Evolutionary conservation across 2,113 vertebrate species (phyloP), one percentile per base, ranked within the genome.

Genomic region (Formicarius rufipectus): DNA sequence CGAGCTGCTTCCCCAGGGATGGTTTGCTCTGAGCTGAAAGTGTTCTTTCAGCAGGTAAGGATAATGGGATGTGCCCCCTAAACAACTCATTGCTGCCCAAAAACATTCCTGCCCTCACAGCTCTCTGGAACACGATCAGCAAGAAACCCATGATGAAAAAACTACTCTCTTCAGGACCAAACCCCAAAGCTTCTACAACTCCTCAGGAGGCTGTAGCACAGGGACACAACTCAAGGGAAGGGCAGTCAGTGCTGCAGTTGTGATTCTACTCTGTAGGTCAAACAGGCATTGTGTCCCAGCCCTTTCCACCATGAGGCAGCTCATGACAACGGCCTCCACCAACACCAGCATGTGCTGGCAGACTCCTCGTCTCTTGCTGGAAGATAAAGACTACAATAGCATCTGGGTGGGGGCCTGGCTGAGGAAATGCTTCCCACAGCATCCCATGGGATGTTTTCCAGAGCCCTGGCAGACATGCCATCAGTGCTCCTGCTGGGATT

Each of bases 361-460:
- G 90, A 80, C 79, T 93, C 92, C 39, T 75, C 58, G 92, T 84
- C 96, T 93, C 95, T 88, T 60, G 14, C 75, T 74, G 30, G 90
- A 49, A 97, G 90, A 97, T 92, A 95, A 93, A 93, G 90, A 93
- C 53, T 89, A 91, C 90, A 96, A 93, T 79, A 73, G 90, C 92
- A 90, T 91, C 84, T 84, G 93, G 87, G 93, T 8, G 73, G 93
- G 58, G 93, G 81, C 87, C 80, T 89, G 78, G 53, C 50, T 1
- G 2, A 93, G 87, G 93, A 91, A 95, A 85, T 3, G 0, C 78
- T 94, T 89, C 85, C 67, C 87, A 47, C 85, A 77, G 92, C 82
- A 93, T 69, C 82, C 72, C 82, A 25, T 2, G 6, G 88, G 72
- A 69, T 73, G 64, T 11, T 33, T 44, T 8, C 60, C 2, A 8